A percentile compares a stretch with the other conserved stretches of the same genome.
Conservation (phyloP, 2,113 vertebrate species). For the Pavo muticus region DNA sequence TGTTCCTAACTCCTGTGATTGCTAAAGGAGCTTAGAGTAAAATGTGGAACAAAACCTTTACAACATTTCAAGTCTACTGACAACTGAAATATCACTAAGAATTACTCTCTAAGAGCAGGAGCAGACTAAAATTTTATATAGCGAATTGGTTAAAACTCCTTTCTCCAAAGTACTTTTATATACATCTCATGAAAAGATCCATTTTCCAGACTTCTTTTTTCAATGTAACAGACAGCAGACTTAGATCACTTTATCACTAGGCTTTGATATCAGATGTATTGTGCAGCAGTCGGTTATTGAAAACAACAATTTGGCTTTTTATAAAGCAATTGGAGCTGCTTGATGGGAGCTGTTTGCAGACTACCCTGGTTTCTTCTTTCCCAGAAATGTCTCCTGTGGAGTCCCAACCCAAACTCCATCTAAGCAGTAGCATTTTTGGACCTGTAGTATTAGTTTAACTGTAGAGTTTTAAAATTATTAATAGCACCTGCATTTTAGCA, state of each 20-base stretch:
- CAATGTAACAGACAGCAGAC: not conserved
- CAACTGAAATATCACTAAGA: not conserved
- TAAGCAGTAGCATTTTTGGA: not conserved
- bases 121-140: not conserved
- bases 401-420: not conserved
- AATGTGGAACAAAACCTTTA: not conserved
- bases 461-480: not conserved
- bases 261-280: not conserved
- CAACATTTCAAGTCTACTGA: not conserved
- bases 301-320: slow-evolving; percentile 39
- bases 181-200: not conserved
- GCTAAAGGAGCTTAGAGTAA: not conserved
- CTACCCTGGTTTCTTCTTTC: slow-evolving; percentile 44
- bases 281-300: not conserved
- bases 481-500: not conserved
- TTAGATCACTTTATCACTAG: not conserved
- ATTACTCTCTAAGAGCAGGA: not conserved
- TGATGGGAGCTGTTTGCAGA: not conserved
- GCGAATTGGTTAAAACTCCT: not conserved
- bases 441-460: not conserved
- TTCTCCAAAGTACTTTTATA: not conserved
- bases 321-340: not conserved
- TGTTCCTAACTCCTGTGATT: not conserved
- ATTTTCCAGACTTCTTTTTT: not conserved
- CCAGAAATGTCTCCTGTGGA: not conserved